Evolutionary conservation across 92 coral and sea anemone genomes (phyloP).

Genomic region (Umimayanthus kanabou): DNA sequence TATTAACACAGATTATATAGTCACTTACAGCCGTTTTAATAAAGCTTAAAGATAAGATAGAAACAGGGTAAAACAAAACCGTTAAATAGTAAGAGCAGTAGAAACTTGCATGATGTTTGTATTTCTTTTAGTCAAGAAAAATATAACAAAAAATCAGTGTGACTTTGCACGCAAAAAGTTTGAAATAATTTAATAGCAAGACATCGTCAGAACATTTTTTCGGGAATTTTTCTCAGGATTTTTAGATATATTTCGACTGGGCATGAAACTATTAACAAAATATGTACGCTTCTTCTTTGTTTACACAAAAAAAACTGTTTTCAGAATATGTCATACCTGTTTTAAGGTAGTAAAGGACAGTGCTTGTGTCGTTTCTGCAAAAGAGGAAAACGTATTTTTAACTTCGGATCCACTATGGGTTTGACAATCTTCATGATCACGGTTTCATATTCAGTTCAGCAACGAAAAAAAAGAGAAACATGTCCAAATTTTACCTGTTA

Average conservation of each 20-base stretch:
- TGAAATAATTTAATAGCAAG: background rate
- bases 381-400: background rate
- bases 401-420: background rate
- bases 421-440: background rate
- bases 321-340: slow-evolving; percentile 56
- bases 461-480: background rate
- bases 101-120: too few relatives aligned
- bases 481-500: slow-evolving; percentile 25
- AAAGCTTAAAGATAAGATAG: too few relatives aligned
- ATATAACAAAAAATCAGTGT: too few relatives aligned
- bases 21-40: too few relatives aligned
- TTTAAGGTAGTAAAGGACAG: slow-evolving; percentile 77
- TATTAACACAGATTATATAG: too few relatives aligned
- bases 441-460: background rate
- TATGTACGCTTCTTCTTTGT: background rate
- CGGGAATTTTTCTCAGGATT: too few relatives aligned
- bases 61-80: too few relatives aligned
- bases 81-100: too few relatives aligned
- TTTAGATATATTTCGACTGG: too few relatives aligned
- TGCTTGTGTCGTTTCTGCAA: slow-evolving; percentile 71
- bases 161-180: background rate
- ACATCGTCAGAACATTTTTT: background rate
- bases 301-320: too few relatives aligned
- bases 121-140: background rate
- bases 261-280: background rate